A percentile compares a stretch with the other conserved stretches of the same genome.
Conservation (phyloP, 2,797 vertebrate genomes). For the Euthynnus affinis region DNA sequence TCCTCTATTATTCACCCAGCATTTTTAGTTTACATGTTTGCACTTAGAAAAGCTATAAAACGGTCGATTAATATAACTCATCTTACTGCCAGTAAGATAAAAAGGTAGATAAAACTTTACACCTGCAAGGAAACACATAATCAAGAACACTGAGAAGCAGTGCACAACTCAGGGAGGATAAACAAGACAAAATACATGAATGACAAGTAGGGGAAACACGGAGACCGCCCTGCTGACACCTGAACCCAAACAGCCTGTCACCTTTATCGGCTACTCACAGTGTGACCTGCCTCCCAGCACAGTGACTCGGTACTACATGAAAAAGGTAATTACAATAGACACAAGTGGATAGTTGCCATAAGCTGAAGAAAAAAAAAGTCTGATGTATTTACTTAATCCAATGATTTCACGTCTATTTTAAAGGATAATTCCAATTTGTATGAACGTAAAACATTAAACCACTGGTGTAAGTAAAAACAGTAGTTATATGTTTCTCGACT, state of each 20-base stretch:
- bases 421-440: no score
- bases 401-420: no score
- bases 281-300: slow-evolving; percentile 22
- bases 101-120: background rate
- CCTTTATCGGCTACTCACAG: slow-evolving; percentile 21
- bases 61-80: background rate
- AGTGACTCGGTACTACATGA: background rate
- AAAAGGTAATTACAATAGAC: slow-evolving; percentile 9
- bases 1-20: background rate
- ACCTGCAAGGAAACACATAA: background rate
- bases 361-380: background rate
- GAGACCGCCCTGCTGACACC: slow-evolving; percentile 26
- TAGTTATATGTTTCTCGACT: no score
- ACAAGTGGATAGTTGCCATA: background rate
- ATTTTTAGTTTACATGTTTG: background rate
- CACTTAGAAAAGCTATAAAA: background rate
- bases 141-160: background rate
- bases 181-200: background rate
- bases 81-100: background rate
- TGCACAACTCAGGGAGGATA: background rate
- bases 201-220: background rate
- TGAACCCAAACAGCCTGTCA: slow-evolving; percentile 13
- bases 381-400: background rate
- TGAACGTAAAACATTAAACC: no score
- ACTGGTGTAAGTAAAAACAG: no score